These are phyloP conservation scores for Drosophila putrida DNA, from an alignment of 2,888 invertebrate species.

Conservation along the genomic window DNA sequence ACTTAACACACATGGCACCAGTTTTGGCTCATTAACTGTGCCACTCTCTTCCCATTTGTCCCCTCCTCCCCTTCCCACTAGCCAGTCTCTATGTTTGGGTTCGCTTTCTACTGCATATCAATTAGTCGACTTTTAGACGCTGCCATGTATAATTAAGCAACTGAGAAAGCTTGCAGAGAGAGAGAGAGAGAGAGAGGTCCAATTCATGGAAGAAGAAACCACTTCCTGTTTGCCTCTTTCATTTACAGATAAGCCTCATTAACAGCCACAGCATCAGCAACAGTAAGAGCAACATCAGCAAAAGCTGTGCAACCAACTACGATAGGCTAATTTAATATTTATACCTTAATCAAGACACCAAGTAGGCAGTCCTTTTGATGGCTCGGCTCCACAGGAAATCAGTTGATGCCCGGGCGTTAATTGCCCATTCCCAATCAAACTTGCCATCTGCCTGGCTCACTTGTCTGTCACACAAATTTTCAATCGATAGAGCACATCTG, in stretches of 20 bases:
- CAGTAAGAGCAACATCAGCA: conserved; percentile 24
- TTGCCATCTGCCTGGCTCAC: conserved; percentile 55
- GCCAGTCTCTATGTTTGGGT: neutral
- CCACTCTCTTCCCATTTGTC: conserved; percentile 34
- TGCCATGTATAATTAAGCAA: conserved; percentile 79
- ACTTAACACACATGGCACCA: conserved; percentile 73
- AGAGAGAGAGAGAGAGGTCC: neutral
- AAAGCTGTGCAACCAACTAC: conserved; percentile 24
- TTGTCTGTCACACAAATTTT: conserved; percentile 66
- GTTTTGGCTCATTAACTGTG: conserved; percentile 75
- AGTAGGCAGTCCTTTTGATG: conserved; percentile 54
- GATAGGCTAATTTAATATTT: conserved; percentile 76
- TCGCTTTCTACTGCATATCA: conserved; percentile 70
- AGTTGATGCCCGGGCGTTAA: conserved; percentile 75
- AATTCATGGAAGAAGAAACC: conserved; percentile 34
- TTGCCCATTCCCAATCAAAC: conserved; percentile 76
- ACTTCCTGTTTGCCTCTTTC: conserved; percentile 63
- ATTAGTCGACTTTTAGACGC: conserved; percentile 79
- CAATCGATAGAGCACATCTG: conserved; percentile 79
- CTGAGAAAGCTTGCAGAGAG: conserved; percentile 18
- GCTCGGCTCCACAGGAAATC: conserved; percentile 59
- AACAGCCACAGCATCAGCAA: conserved; percentile 41
- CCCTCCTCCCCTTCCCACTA: neutral
- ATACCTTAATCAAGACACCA: conserved; percentile 77
- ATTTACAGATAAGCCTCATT: conserved; percentile 66